phyloP scores from a whole-genome alignment of 2,113 vertebrate genomes.

The Dasypus novemcinctus region DNA sequence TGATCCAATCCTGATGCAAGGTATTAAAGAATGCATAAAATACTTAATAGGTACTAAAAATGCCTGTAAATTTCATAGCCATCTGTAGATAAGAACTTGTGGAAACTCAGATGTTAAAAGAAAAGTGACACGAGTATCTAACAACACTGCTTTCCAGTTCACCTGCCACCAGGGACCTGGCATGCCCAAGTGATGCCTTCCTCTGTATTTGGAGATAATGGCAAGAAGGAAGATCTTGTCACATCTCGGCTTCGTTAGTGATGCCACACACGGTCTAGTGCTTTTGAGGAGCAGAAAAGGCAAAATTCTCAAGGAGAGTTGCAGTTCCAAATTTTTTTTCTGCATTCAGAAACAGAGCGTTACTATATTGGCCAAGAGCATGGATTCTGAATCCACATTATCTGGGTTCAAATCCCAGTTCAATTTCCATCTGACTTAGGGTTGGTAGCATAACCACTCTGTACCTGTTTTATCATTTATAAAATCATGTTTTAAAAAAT shows the following conservation, averaged over 20 bases:
- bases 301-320: neutral
- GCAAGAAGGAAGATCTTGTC: neutral
- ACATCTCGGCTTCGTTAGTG: neutral
- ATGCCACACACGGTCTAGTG: too few relatives aligned
- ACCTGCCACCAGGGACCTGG: neutral
- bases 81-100: constrained; percentile 45
- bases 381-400: neutral
- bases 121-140: constrained; percentile 38
- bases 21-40: constrained; percentile 40
- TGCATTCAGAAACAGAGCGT: neutral
- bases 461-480: neutral
- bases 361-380: neutral
- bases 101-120: constrained; percentile 72
- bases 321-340: neutral
- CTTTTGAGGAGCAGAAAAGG: neutral
- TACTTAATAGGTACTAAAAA: constrained; percentile 41
- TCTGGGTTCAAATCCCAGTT: neutral
- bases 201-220: neutral
- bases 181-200: neutral
- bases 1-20: neutral
- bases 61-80: constrained; percentile 36
- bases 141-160: neutral
- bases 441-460: neutral
- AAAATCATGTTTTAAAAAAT: neutral
- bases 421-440: neutral